Evolutionary conservation across 1,140 invertebrate genomes (phyloP).

Genomic region (Bombus soroeensis): DNA sequence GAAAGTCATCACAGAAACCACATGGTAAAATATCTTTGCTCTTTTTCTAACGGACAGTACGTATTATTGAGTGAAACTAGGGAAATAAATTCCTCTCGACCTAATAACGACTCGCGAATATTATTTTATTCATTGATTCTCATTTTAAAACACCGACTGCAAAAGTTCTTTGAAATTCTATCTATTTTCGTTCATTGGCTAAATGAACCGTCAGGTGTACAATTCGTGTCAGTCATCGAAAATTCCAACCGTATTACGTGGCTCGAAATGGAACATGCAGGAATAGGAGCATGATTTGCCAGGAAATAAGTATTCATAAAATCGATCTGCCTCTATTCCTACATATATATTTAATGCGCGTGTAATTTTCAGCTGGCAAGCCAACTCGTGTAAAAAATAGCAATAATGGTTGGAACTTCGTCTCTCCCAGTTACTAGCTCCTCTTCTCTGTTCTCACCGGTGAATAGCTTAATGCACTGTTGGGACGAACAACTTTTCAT

Average conservation of each 20-base stretch:
- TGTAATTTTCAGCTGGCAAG: constrained; percentile 63
- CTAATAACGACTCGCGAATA: neutral
- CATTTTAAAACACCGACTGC: neutral
- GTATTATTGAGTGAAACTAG: neutral
- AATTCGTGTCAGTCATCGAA: constrained; percentile 48
- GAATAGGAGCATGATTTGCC: constrained; percentile 21
- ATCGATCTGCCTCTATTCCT: neutral
- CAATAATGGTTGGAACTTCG: constrained; percentile 64
- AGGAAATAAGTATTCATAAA: constrained; percentile 18
- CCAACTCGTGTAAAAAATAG: constrained; percentile 60
- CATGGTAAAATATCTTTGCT: too few relatives aligned
- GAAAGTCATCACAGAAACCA: too few relatives aligned
- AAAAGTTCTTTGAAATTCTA: neutral
- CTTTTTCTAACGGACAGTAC: neutral
- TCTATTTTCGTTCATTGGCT: neutral
- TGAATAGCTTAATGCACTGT: neutral
- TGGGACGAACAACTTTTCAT: neutral
- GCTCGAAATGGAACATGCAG: constrained; percentile 30
- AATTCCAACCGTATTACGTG: constrained; percentile 42
- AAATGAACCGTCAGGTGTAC: constrained; percentile 1
- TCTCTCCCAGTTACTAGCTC: constrained; percentile 40
- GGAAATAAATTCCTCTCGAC: neutral
- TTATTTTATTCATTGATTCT: neutral
- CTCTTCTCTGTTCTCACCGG: neutral
- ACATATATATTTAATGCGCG: neutral